A percentile compares a stretch with the other conserved stretches of the same genome.
Conservation (phyloP, 1,140 invertebrate species). For the Eriocheir sinensis region DNA sequence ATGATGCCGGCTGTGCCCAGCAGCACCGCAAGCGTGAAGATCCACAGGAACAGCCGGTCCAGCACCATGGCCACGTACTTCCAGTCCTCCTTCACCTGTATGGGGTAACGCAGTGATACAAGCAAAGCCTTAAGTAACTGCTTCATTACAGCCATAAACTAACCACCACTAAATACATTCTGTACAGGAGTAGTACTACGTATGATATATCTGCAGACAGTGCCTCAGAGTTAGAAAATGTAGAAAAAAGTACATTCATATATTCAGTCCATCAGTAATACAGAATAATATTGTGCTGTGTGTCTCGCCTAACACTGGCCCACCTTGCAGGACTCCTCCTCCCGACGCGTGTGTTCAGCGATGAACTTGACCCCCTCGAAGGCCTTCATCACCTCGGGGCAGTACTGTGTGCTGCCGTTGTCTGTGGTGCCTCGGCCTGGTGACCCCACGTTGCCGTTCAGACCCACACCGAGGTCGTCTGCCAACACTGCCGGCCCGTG, state of each 20-base stretch:
- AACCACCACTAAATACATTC: too few species aligned
- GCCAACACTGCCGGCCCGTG: constrained; percentile 78
- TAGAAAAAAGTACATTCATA: too few species aligned
- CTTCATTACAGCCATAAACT: too few species aligned
- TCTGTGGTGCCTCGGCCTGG: constrained; percentile 69
- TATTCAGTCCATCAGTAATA: too few species aligned
- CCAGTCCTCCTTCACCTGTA: constrained; percentile 83
- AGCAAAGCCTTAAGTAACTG: too few species aligned
- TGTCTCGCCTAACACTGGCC: too few species aligned
- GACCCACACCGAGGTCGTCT: constrained; percentile 74
- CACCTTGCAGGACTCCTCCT: constrained; percentile 95
- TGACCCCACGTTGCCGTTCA: constrained; percentile 66
- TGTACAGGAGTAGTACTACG: too few species aligned
- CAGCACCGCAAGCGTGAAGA: constrained; percentile 85
- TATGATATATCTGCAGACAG: too few species aligned
- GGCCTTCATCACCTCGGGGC: constrained; percentile 95
- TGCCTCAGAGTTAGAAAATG: too few species aligned
- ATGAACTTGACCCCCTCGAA: constrained; percentile 96
- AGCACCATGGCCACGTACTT: constrained; percentile 87
- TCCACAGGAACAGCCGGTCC: constrained; percentile 85
- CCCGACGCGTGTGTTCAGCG: constrained; percentile 94
- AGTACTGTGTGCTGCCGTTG: constrained; percentile 85
- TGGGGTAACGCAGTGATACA: neutral
- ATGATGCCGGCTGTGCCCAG: constrained; percentile 96
- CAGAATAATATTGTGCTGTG: too few species aligned